Evolutionary conservation across 2,888 invertebrate species (phyloP).

Genomic region (Archaeoteleia sp.): DNA sequence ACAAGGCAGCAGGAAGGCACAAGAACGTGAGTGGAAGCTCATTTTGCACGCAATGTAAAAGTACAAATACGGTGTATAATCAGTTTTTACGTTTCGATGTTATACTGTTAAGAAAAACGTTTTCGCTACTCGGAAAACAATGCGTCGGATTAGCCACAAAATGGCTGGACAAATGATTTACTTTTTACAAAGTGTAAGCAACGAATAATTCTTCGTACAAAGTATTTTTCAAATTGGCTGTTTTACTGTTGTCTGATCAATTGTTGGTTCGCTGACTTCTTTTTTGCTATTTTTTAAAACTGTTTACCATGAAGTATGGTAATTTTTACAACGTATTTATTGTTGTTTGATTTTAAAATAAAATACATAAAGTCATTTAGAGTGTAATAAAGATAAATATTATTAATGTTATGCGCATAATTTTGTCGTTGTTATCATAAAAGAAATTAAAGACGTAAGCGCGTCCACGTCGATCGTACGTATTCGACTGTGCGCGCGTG

Average conservation of each 20-base stretch:
- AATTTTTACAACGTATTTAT: no score
- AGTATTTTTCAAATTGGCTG: no score
- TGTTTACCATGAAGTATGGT: no score
- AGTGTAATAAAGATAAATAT: no score
- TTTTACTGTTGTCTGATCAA: no score
- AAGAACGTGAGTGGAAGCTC: slow-evolving; percentile 52
- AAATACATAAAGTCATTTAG: no score
- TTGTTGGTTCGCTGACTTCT: no score
- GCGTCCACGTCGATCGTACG: slow-evolving; percentile 15
- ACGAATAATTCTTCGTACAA: no score
- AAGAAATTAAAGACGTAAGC: slow-evolving; percentile 7
- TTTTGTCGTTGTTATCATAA: slow-evolving; percentile 2
- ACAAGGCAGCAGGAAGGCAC: slow-evolving; percentile 56
- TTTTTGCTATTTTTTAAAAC: no score
- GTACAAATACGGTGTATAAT: slow-evolving; percentile 53
- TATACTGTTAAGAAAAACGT: slow-evolving; percentile 37
- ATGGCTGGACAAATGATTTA: slow-evolving; percentile 14
- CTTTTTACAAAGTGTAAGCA: no score
- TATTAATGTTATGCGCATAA: no score
- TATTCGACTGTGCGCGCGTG: slow-evolving; percentile 38
- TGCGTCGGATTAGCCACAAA: slow-evolving; percentile 19
- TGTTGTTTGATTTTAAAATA: no score
- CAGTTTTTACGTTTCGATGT: slow-evolving; percentile 48
- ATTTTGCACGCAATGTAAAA: slow-evolving; percentile 53
- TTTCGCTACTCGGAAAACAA: slow-evolving; percentile 21